Evolutionary conservation across 2,888 invertebrate species (phyloP).

Genomic region (Amblyteles armatorius): DNA sequence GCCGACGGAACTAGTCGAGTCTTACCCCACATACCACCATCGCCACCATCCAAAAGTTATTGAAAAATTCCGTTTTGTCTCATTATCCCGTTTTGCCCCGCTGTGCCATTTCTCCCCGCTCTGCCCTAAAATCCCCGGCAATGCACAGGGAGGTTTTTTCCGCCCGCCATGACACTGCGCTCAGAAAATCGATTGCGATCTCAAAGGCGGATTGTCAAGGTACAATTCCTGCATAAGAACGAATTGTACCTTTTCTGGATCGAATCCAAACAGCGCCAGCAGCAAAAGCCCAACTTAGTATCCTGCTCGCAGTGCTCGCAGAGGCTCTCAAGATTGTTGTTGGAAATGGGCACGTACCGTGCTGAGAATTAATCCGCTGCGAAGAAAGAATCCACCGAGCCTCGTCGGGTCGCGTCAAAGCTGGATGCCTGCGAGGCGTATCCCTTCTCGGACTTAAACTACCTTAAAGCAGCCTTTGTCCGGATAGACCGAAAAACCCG

Average conservation of each 20-base stretch:
- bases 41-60: no score
- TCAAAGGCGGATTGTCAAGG: no score
- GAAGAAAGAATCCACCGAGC: constrained; percentile 1
- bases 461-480: not conserved
- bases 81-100: no score
- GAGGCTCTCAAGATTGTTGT: constrained; percentile 1
- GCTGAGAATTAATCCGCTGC: constrained; percentile 21
- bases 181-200: no score
- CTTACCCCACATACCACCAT: no score
- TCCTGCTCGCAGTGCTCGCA: not conserved
- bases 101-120: no score
- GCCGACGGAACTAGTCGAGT: no score
- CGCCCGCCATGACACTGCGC: no score
- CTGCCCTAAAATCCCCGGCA: no score
- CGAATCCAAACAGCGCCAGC: constrained; percentile 8
- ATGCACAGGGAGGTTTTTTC: no score
- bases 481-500: not conserved
- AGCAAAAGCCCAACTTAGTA: constrained; percentile 9
- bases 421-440: not conserved
- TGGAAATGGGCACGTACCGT: constrained; percentile 5
- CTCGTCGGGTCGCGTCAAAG: constrained; percentile 27
- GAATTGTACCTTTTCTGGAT: not conserved
- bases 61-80: no score
- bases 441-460: not conserved
- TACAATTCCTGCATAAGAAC: not conserved